phyloP scores from a whole-genome alignment of 2,797 vertebrate species.

The Threskiornis aethiopicus region DNA sequence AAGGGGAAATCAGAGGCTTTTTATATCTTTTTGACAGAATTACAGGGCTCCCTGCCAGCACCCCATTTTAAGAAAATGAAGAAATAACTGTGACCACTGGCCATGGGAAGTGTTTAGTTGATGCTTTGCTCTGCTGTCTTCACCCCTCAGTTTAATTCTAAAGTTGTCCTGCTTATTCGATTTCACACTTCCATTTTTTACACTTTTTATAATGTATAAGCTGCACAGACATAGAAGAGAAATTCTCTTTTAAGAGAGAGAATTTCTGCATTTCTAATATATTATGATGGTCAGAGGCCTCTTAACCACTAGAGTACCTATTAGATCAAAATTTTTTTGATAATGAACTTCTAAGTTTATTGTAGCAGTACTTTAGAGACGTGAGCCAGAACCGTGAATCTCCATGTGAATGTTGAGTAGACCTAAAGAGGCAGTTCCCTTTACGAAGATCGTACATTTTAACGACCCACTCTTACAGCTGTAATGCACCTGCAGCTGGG shows the following conservation, averaged over 20 bases:
- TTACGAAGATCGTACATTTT: not conserved
- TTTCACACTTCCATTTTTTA: not conserved
- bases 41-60: constrained; percentile 30
- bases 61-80: constrained; percentile 42
- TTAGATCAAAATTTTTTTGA: not conserved
- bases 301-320: not conserved
- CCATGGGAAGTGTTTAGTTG: not conserved
- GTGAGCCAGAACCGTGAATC: not conserved
- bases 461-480: not conserved
- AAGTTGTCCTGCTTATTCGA: not conserved
- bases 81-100: not conserved
- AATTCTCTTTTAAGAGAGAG: not conserved
- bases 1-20: constrained; percentile 40
- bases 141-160: not conserved
- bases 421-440: not conserved
- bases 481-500: not conserved
- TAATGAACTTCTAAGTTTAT: not conserved
- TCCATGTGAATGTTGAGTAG: not conserved
- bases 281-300: not conserved
- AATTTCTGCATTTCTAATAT: not conserved
- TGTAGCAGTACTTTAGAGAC: not conserved
- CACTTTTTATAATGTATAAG: not conserved
- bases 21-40: constrained; percentile 63
- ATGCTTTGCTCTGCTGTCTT: not conserved
- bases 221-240: not conserved